These are phyloP conservation scores for Pelobates cultripes DNA, from an alignment of 2,797 vertebrate species.

Conservation along the genomic window DNA sequence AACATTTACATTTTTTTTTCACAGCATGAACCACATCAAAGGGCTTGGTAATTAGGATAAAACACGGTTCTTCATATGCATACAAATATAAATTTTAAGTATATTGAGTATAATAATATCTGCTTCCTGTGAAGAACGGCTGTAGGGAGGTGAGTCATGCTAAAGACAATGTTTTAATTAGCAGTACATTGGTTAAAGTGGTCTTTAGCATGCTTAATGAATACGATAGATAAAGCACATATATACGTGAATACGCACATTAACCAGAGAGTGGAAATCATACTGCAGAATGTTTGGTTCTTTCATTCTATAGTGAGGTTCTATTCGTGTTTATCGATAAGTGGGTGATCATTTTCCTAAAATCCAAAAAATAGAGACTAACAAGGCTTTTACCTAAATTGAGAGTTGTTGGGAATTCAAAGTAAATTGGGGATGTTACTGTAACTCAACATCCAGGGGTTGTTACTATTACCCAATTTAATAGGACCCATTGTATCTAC, in stretches of 20 bases:
- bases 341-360: too few species aligned
- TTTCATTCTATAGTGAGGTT: neutral
- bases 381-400: too few species aligned
- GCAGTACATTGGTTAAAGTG: constrained; percentile 1
- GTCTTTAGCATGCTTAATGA: neutral
- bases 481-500: too few species aligned
- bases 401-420: too few species aligned
- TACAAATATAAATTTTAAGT: neutral
- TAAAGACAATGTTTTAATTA: constrained; percentile 5
- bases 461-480: too few species aligned
- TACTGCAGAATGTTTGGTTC: neutral
- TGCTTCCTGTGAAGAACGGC: neutral
- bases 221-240: neutral
- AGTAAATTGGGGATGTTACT: too few species aligned
- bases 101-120: neutral
- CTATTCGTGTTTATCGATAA: too few species aligned
- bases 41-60: constrained; percentile 1
- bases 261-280: neutral
- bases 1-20: neutral
- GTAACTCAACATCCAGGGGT: too few species aligned
- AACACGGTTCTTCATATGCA: constrained; percentile 1
- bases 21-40: constrained; percentile 3
- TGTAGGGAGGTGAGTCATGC: neutral
- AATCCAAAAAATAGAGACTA: too few species aligned
- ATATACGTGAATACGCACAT: neutral